Base-by-base conservation (phyloP, 2,888 invertebrate species). In the Hoplodrina ambigua region DNA sequence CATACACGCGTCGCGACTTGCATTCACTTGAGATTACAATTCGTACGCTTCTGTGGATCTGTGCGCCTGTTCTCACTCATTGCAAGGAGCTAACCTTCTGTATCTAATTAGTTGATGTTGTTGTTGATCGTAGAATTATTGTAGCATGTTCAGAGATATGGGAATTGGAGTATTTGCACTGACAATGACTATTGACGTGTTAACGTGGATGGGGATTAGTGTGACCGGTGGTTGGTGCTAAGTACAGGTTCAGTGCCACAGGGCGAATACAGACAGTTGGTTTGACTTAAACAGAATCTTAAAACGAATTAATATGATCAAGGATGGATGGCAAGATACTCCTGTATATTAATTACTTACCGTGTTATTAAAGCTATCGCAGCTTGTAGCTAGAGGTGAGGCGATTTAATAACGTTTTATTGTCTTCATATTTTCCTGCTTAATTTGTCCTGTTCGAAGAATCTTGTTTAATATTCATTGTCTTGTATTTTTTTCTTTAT, bases 71-170 rank as follows among this genome's bases (percentile, higher is more conserved):
- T 37, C 7, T 6, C 25, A 25, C 25, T 25, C 25, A 25, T 25
- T 25, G 25, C 2, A 8, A 8, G 8, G 0, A 68, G 13, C 5
- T 11, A 6, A 19, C 33, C 15, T 70, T 69, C 69, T 57, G 52
- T 37, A n/a, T 0, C 10, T 37, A 25, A 17, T n/a, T 68, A 54
- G 33, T 20, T 17, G 33, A n/a, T 60, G 54, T 60, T 49, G 3
- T 2, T 10, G 13, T 49, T 71, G 62, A 56, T 46, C 57, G 19
- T 76, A 20, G 65, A 61, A 65, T 72, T 82, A 82, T 67, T 52
- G 56, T 59, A 61, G 66, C 69, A 54, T 71, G 61, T 54, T 70
- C 59, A 61, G 25, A 50, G 55, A 54, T 53, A 66, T 74, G 52
- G 75, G 52, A 53, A 37, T 53, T 37, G 37, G 66, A 65, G 46